Evolutionary conservation across 2,888 invertebrate genomes (phyloP).

Genomic region (Ctena decussata): DNA sequence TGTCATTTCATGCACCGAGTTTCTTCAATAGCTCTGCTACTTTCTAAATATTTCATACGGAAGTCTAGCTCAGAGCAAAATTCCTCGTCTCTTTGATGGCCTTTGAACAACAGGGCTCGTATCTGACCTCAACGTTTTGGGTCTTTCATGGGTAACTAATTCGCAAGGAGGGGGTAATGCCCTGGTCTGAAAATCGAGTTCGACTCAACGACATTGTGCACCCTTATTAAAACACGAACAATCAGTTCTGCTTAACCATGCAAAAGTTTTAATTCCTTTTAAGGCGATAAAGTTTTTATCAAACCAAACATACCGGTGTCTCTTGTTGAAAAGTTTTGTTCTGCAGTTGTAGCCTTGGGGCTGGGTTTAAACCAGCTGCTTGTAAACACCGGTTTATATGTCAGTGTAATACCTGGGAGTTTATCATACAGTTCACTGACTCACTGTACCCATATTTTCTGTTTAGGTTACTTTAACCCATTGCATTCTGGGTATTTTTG

Average conservation of each 20-base stretch:
- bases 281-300: constrained; percentile 62
- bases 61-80: not conserved
- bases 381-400: constrained; percentile 1
- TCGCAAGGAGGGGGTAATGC: constrained; percentile 44
- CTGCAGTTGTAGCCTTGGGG: not conserved
- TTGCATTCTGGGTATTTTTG: too few relatives aligned
- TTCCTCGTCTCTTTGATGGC: not conserved
- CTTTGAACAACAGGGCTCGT: not conserved
- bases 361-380: constrained; percentile 5
- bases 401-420: not conserved
- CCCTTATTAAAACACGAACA: constrained; percentile 46
- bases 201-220: constrained; percentile 32
- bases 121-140: not conserved
- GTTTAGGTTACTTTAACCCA: too few relatives aligned
- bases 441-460: not conserved
- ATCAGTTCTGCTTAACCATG: constrained; percentile 21
- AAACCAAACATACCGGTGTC: constrained; percentile 36
- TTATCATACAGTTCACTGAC: not conserved
- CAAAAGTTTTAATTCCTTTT: constrained; percentile 16
- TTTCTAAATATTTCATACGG: not conserved
- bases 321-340: constrained; percentile 17
- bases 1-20: not conserved
- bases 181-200: not conserved
- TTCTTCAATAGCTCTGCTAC: not conserved
- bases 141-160: constrained; percentile 50